Conservation (phyloP, 23 tunicate species). For the Diplosoma virens region DNA sequence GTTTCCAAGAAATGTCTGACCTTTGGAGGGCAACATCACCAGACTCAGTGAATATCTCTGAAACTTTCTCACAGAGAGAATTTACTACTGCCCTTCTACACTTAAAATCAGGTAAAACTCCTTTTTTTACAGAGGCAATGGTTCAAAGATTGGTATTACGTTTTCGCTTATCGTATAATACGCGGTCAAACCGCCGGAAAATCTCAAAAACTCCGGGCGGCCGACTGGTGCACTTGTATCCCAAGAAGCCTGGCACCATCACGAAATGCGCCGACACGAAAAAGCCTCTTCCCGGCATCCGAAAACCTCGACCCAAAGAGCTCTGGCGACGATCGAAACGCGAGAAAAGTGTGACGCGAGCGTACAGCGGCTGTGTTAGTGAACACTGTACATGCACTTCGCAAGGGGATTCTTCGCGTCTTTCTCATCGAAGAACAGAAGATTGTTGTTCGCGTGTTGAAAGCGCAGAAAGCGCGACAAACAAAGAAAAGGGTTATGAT, state of each 20-base stretch:
- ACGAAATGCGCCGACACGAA: slow-evolving; percentile 97
- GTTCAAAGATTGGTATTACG: too few species aligned
- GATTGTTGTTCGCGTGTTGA: slow-evolving; percentile 86
- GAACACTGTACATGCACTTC: slow-evolving; percentile 63
- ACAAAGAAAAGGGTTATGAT: too few species aligned
- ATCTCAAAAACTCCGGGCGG: slow-evolving; percentile 47
- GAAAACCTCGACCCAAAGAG: slow-evolving; percentile 90
- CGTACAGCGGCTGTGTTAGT: slow-evolving; percentile 88
- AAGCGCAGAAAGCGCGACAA: slow-evolving; percentile 58
- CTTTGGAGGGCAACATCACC: too few species aligned
- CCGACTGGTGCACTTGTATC: slow-evolving; percentile 79
- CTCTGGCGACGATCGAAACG: slow-evolving; percentile 63
- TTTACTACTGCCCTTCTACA: too few species aligned
- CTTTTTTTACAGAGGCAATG: too few species aligned
- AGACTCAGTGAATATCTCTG: too few species aligned
- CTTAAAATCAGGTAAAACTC: too few species aligned
- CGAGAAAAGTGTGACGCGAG: slow-evolving; percentile 76
- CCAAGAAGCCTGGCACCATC: slow-evolving; percentile 79
- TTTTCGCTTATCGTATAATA: too few species aligned
- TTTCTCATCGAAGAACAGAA: slow-evolving; percentile 98
- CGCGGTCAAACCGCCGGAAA: too few species aligned
- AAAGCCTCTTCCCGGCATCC: slow-evolving; percentile 71
- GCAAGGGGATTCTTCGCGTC: slow-evolving; percentile 85
- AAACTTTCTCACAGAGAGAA: too few species aligned
- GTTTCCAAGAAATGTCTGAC: too few species aligned